Conservation (phyloP, 35 echinoderm and acorn worm species). For the Lytechinus variegatus region DNA sequence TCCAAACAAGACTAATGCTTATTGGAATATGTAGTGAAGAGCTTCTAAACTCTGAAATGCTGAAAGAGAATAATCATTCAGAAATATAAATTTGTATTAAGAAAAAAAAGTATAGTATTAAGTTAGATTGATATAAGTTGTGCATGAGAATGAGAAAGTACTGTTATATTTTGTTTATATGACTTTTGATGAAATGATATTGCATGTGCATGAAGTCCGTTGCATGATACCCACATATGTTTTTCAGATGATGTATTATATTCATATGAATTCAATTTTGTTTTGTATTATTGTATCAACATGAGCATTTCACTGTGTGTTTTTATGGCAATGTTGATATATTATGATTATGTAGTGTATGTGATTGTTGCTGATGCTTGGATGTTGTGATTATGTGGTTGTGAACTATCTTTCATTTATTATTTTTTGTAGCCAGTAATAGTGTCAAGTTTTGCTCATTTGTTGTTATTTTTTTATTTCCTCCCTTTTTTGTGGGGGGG, state of each 20-base stretch:
- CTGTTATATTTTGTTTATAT: background rate
- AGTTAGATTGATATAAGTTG: background rate
- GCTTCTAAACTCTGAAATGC: background rate
- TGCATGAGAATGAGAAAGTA: background rate
- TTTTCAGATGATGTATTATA: background rate
- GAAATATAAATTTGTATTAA: background rate
- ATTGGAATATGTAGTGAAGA: background rate
- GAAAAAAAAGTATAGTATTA: background rate
- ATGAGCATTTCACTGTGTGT: background rate
- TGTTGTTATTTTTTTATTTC: no score
- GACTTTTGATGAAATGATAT: background rate
- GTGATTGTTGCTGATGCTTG: background rate
- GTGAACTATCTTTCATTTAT: no score
- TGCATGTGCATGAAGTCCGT: slow-evolving; percentile 26
- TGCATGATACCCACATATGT: background rate
- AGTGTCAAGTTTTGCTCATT: no score
- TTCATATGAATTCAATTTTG: background rate
- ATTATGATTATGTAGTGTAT: background rate
- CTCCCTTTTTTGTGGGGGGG: no score
- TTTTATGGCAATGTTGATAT: background rate
- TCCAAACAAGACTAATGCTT: background rate
- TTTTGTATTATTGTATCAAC: background rate
- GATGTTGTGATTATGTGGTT: background rate
- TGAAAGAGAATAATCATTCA: background rate
- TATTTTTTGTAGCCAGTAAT: no score